These are phyloP conservation scores for Syrmaticus mikado DNA, from an alignment of 2,113 vertebrate species.

Conservation along the genomic window DNA sequence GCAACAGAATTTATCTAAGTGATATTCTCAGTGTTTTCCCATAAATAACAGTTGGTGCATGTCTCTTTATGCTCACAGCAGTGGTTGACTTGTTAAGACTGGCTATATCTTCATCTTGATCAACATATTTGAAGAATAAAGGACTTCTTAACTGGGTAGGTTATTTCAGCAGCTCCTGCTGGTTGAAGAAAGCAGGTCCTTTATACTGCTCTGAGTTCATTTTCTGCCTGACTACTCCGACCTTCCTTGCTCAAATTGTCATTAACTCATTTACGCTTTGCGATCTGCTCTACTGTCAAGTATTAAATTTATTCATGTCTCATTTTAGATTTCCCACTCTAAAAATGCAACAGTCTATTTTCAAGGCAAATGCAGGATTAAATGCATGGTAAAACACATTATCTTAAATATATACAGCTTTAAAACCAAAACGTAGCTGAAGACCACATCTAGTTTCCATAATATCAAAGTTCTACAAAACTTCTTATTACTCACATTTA, in stretches of 20 bases:
- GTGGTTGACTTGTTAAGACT: neutral
- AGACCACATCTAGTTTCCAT: neutral
- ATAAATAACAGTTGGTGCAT: neutral
- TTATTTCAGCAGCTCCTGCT: neutral
- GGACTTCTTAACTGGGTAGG: neutral
- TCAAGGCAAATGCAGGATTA: neutral
- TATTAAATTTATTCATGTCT: conserved; percentile 13
- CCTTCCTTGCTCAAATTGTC: conserved; percentile 39
- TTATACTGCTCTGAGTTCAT: neutral
- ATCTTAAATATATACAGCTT: neutral
- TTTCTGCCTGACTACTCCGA: conserved; percentile 55
- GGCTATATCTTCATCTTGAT: neutral
- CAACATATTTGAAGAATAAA: neutral
- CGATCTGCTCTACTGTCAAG: neutral
- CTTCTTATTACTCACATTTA: neutral
- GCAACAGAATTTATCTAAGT: neutral
- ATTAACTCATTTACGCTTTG: conserved; percentile 58
- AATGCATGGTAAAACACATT: neutral
- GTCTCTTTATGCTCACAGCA: neutral
- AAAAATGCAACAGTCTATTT: neutral
- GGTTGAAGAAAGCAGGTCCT: neutral
- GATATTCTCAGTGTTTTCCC: neutral
- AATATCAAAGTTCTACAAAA: neutral
- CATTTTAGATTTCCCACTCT: conserved; percentile 12
- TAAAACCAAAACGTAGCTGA: neutral